These are phyloP conservation scores for Berghia stephanieae DNA, from an alignment of 1,140 invertebrate genomes.

Conservation along the genomic window DNA sequence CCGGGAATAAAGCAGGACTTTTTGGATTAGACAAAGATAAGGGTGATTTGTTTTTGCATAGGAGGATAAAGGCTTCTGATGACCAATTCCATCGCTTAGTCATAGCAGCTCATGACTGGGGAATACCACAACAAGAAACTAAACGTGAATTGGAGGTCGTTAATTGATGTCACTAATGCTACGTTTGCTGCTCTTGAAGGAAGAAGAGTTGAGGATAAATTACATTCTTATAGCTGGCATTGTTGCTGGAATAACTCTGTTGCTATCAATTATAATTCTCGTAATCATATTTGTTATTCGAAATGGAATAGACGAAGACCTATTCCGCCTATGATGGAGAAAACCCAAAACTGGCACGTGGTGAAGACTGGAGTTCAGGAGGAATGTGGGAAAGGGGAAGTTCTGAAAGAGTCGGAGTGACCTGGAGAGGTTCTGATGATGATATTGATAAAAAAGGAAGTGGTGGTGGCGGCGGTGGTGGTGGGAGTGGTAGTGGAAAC, in stretches of 20 bases:
- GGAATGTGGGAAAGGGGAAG: constrained; percentile 37
- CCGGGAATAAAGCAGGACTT: constrained; percentile 79
- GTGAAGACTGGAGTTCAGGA: constrained; percentile 40
- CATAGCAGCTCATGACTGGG: constrained; percentile 48
- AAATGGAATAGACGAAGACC: no score
- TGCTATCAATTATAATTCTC: constrained; percentile 50
- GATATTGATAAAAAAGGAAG: constrained; percentile 28
- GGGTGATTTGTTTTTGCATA: constrained; percentile 44
- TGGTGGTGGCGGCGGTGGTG: not conserved
- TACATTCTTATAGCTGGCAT: constrained; percentile 53
- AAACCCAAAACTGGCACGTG: constrained; percentile 30
- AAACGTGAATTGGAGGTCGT: constrained; percentile 41
- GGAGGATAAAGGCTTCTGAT: constrained; percentile 36
- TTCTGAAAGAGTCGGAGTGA: constrained; percentile 26
- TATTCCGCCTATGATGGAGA: constrained; percentile 15
- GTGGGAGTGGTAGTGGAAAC: no score
- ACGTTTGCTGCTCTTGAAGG: constrained; percentile 32
- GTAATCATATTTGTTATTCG: constrained; percentile 50
- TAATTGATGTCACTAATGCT: constrained; percentile 48
- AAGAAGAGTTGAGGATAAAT: constrained; percentile 34
- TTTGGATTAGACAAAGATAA: constrained; percentile 70
- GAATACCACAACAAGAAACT: constrained; percentile 37
- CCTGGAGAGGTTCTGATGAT: constrained; percentile 33
- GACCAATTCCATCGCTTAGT: constrained; percentile 40
- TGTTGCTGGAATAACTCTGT: constrained; percentile 48